Evolutionary conservation across 2,797 vertebrate genomes (phyloP), one percentile per base, ranked within the genome.

Genomic region (Xyrichtys novacula): DNA sequence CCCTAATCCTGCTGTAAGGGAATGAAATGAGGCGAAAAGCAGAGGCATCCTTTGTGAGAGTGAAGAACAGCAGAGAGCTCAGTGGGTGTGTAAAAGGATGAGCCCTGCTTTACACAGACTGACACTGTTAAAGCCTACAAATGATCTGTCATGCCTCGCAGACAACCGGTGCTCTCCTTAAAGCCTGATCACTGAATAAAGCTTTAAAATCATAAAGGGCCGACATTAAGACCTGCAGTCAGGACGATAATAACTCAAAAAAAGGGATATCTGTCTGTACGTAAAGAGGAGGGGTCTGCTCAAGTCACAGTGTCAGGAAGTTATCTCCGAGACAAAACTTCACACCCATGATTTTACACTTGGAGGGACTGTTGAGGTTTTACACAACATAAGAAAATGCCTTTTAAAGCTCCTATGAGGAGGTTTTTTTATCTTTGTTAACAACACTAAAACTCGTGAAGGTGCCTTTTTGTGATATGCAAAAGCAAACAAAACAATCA

Each of bases 41-140:
- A 26, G 60, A 76, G 59, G 52, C 38, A 68, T 74, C 74, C 56
- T 83, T 78, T 81, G 77, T 80, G 72, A 61, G 59, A 59, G 52
- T 34, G 76, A 8, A 65, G 74, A 84, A 70, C 42, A 71, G 76
- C 74, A 64, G 76, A 62, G 67, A 77, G 74, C 74, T 80, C 83
- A 85, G 86, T 72, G 49, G 74, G 76, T 80, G 83, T 81, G 65
- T 82, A 80, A 83, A 78, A 80, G 86, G 82, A 89, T 83, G 84
- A 86, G 76, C 62, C 47, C 42, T 46, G 36, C 55, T 81, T 88
- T 76, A 76, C 61, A 75, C 60, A 65, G 57, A 72, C 60, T 68
- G 66, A 76, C 58, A 72, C 73, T 74, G 75, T 63, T 81, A 78
- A 80, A 85, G 62, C 77, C 63, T 29, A 47, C 47, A 63, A 55